Base-by-base conservation (phyloP, 2,113 vertebrate genomes). In the Rhea americana region DNA sequence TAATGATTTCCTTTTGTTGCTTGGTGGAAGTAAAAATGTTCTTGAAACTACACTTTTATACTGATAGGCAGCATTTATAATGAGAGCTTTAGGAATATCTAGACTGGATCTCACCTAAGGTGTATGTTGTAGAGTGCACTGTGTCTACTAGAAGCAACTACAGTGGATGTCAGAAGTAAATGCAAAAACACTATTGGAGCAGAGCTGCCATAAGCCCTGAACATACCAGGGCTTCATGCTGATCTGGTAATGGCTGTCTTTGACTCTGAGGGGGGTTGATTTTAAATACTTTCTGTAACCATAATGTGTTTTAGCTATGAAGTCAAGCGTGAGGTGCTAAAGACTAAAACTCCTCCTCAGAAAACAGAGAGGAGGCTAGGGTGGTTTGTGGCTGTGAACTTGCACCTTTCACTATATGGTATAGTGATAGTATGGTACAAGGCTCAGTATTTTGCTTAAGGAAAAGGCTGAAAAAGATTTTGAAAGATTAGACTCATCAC, bases 401-500 rank as follows among this genome's bases (percentile, higher is more conserved):
- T 39, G 65, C 32, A 6, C 22, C 86, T 39, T 75, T 45, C 11
- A 0, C 41, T 11, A 35, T 9, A 0, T 0, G 11, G 35, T 35
- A 35, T 35, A 35, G 35, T 35, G 70, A 39, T 26, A 13, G 1
- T 15, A 7, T 5, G 35, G 2, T 39, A 1, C 3, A 12, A 25
- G 78, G 47, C n/a, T 56, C 43, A 55, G 65, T 32, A 5, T 50
- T 25, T 77, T 48, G 17, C 45, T 20, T 55, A 45, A n/a, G 68
- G n/a, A 63, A 59, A 6, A 35, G 17, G 9, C 4, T 76, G 68
- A 22, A 35, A 72, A 79, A 22, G 1, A 4, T 32, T 25, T 61
- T 3, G 28, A 78, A 62, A 21, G 45, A 5, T 39, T 0, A 0
- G 3, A 1, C n/a, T n/a, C 51, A 2, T 25, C 50, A 18, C 51